Evolutionary conservation across 2,888 invertebrate genomes (phyloP).

Genomic region (Lacanobia wlatinum): DNA sequence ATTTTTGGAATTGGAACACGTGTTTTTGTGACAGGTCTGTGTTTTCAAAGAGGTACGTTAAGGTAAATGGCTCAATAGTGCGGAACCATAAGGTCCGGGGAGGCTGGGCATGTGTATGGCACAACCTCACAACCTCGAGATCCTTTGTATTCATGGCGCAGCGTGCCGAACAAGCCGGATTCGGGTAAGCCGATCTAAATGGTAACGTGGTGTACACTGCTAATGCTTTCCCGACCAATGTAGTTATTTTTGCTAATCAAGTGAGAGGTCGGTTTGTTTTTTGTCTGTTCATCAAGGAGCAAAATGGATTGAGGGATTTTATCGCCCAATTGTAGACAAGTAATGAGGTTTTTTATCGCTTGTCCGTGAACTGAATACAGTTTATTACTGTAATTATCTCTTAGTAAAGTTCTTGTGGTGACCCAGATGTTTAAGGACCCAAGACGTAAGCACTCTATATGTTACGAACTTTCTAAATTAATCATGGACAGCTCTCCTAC

Average conservation of each 20-base stretch:
- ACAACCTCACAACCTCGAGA: constrained; percentile 49
- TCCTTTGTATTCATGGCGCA: constrained; percentile 72
- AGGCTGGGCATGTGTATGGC: constrained; percentile 49
- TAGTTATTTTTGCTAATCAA: constrained; percentile 65
- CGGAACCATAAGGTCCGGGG: constrained; percentile 48
- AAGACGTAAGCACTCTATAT: constrained; percentile 22
- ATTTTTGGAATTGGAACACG: constrained; percentile 25
- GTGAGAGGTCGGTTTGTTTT: constrained; percentile 42
- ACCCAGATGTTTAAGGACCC: constrained; percentile 4
- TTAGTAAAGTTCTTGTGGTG: not conserved
- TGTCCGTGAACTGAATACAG: constrained; percentile 21
- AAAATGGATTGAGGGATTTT: constrained; percentile 45
- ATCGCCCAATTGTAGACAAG: constrained; percentile 48
- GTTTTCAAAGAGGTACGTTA: constrained; percentile 31
- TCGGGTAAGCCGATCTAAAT: constrained; percentile 71
- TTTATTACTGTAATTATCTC: constrained; percentile 22
- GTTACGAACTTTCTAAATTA: constrained; percentile 15
- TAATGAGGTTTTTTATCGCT: constrained; percentile 39
- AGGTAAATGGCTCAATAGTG: constrained; percentile 57
- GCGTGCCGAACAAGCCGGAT: constrained; percentile 65
- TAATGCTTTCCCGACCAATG: constrained; percentile 61
- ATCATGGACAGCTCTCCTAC: not conserved
- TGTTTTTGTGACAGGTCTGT: constrained; percentile 35
- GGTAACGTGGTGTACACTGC: constrained; percentile 66
- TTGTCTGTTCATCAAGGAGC: constrained; percentile 42